A percentile compares a stretch with the other conserved stretches of the same genome.
phyloP scores from a whole-genome alignment of 92 coral and sea anemone species.

The Porites rus region DNA sequence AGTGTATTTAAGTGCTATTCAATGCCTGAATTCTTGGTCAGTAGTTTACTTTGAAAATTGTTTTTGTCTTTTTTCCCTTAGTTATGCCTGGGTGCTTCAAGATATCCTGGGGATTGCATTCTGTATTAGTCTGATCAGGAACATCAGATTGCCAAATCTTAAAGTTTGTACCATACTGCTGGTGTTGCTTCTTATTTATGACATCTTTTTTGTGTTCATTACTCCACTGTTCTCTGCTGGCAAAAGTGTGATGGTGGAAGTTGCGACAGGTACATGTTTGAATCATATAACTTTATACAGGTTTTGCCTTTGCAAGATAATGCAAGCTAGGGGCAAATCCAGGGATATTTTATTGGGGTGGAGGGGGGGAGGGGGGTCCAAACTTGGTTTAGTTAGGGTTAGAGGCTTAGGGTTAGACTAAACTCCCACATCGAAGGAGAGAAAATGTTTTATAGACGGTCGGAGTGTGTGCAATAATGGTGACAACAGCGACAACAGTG shows the following conservation, averaged over 20 bases:
- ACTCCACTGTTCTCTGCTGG: slow-evolving; percentile 98
- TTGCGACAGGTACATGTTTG: slow-evolving; percentile 87
- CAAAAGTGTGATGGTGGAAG: slow-evolving; percentile 98
- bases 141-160: slow-evolving; percentile 87
- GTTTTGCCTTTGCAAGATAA: not conserved
- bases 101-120: slow-evolving; percentile 94
- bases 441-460: too few relatives aligned
- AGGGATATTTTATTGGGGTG: too few relatives aligned
- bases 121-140: slow-evolving; percentile 88
- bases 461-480: too few relatives aligned
- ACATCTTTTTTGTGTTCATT: slow-evolving; percentile 97
- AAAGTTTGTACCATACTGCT: slow-evolving; percentile 91
- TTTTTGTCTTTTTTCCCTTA: slow-evolving; percentile 8
- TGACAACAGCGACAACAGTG: too few relatives aligned
- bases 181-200: slow-evolving; percentile 87
- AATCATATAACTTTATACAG: not conserved
- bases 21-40: too few relatives aligned
- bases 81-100: slow-evolving; percentile 98
- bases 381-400: too few relatives aligned
- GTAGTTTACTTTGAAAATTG: too few relatives aligned
- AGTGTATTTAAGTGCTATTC: too few relatives aligned
- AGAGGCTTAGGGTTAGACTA: too few relatives aligned
- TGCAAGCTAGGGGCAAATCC: not conserved
- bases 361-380: too few relatives aligned
- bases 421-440: too few relatives aligned